Percentiles rank a stretch among this genome's conserved stretches.
Conservation (phyloP, 2,113 vertebrate genomes). For the Pseudorectes ferrugineus region DNA sequence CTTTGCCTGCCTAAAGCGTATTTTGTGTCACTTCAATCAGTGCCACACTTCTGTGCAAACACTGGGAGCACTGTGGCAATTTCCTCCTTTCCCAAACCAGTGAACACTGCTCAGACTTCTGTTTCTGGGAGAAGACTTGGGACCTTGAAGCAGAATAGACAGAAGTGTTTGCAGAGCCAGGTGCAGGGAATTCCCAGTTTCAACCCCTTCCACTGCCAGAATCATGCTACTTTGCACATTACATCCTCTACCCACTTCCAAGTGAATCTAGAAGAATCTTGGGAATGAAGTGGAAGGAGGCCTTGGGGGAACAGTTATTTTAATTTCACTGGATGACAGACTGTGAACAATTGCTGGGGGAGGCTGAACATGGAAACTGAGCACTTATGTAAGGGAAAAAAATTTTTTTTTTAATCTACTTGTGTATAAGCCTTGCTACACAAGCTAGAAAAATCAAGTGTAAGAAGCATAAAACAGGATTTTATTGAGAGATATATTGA, state of each 20-base stretch:
- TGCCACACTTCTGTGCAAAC: background rate
- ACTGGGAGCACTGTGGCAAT: background rate
- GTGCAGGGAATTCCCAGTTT: background rate
- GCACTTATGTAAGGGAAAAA: background rate
- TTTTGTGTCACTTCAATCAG: background rate
- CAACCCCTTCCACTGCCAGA: background rate
- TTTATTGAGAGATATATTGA: background rate
- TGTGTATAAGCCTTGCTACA: background rate
- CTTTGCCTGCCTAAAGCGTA: background rate
- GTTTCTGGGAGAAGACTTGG: background rate
- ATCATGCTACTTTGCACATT: background rate
- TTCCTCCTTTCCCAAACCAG: background rate
- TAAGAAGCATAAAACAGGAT: slow-evolving; percentile 29
- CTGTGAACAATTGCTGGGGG: background rate
- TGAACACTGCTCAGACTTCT: background rate
- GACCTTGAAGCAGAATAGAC: background rate
- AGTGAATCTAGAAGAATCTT: background rate
- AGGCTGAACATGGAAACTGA: background rate
- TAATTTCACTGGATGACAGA: background rate
- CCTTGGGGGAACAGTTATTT: background rate
- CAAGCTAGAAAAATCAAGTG: background rate
- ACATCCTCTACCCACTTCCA: background rate
- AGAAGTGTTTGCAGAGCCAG: background rate
- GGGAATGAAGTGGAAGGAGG: background rate
- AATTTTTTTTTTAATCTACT: background rate